phyloP scores from a whole-genome alignment of 2,888 invertebrate genomes.

The Venusia cambrica region DNA sequence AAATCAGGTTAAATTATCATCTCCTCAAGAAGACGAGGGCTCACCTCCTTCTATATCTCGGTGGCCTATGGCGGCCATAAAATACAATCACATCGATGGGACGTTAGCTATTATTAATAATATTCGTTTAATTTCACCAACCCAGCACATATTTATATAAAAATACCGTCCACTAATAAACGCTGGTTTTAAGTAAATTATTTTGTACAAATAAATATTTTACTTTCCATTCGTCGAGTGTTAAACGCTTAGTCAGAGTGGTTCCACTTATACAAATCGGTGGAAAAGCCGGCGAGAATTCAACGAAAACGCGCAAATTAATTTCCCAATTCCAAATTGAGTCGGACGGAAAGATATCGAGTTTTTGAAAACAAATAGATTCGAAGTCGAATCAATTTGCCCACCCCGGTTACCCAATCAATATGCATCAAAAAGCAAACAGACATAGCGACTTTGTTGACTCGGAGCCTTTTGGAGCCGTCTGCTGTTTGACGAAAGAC shows the following conservation, averaged over 20 bases:
- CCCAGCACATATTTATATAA: too few species aligned
- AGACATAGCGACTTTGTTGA: slow-evolving; percentile 28
- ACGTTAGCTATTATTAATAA: too few species aligned
- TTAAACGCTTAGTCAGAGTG: slow-evolving; percentile 15
- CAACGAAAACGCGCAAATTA: slow-evolving; percentile 14
- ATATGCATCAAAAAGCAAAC: slow-evolving; percentile 29
- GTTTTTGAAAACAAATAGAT: slow-evolving; percentile 19
- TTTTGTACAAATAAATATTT: slow-evolving; percentile 40
- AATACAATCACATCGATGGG: too few species aligned
- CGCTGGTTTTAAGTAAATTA: too few species aligned
- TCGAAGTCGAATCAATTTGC: slow-evolving; percentile 20
- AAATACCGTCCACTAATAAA: too few species aligned
- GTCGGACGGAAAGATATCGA: slow-evolving; percentile 19
- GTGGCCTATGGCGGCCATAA: too few species aligned
- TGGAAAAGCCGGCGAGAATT: slow-evolving; percentile 9
- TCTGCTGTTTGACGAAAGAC: slow-evolving; percentile 42
- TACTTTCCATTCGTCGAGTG: slow-evolving; percentile 30
- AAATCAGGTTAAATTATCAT: too few species aligned
- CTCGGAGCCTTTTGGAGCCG: slow-evolving; percentile 27
- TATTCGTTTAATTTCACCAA: too few species aligned
- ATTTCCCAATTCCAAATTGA: slow-evolving; percentile 17
- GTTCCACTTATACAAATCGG: slow-evolving; percentile 10
- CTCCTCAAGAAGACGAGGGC: too few species aligned
- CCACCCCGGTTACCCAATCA: slow-evolving; percentile 19
- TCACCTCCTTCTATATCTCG: too few species aligned